Evolutionary conservation across 2,797 vertebrate species (phyloP).

Genomic region (Numenius phaeopus): DNA sequence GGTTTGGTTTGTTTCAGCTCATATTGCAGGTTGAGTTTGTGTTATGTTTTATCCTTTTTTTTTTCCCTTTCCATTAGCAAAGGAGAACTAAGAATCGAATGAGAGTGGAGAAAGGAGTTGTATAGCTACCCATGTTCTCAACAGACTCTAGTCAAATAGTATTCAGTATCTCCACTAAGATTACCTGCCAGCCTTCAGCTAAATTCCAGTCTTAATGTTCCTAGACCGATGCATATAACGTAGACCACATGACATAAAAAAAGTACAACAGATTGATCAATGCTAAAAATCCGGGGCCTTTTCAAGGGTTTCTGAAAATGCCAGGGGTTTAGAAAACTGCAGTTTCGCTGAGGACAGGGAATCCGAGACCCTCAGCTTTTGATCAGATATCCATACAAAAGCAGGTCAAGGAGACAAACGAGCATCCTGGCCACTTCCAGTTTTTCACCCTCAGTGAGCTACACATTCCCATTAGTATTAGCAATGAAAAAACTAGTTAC

Average conservation of each 20-base stretch:
- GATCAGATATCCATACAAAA: neutral
- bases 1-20: neutral
- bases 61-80: neutral
- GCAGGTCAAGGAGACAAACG: neutral
- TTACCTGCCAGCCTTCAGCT: neutral
- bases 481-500: neutral
- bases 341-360: neutral
- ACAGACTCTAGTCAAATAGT: neutral
- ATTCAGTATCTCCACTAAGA: neutral
- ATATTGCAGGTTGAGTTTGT: neutral
- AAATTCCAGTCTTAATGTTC: neutral
- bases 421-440: neutral
- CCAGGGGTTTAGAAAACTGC: neutral
- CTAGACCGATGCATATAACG: neutral
- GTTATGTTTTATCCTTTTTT: neutral
- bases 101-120: neutral
- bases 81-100: neutral
- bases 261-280: neutral
- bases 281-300: neutral
- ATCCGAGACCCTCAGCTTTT: neutral
- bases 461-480: neutral
- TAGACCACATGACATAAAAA: neutral
- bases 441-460: neutral
- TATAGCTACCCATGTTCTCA: neutral
- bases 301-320: neutral